Percentiles rank a stretch among this genome's conserved stretches.
phyloP scores from a whole-genome alignment of 1,140 invertebrate species.

The Saccostrea glomerata region DNA sequence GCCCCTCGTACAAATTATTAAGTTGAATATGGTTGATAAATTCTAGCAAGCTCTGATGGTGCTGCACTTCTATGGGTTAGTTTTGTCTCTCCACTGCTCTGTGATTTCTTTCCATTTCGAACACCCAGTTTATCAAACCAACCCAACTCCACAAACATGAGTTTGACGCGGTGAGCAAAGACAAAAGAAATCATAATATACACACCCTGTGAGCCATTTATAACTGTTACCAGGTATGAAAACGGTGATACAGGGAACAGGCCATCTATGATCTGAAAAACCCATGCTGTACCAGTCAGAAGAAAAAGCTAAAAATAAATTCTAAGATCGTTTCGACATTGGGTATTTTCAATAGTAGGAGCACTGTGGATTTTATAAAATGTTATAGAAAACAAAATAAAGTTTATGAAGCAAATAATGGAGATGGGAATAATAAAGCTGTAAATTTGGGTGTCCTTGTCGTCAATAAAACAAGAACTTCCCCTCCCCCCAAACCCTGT shows the following conservation, averaged over 20 bases:
- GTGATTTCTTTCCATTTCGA: neutral
- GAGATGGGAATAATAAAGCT: conserved; percentile 41
- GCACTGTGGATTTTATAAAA: conserved; percentile 36
- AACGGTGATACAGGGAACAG: conserved; percentile 43
- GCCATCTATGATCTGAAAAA: conserved; percentile 46
- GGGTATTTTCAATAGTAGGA: conserved; percentile 31
- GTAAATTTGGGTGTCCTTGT: neutral
- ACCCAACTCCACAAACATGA: neutral
- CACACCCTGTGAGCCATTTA: conserved; percentile 47
- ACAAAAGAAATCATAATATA: conserved; percentile 53
- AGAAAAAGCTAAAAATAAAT: conserved; percentile 49
- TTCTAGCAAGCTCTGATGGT: too few relatives aligned
- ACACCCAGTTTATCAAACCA: neutral
- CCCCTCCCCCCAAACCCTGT: conserved; percentile 16
- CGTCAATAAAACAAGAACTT: conserved; percentile 30
- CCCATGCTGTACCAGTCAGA: conserved; percentile 53
- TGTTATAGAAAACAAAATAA: conserved; percentile 43
- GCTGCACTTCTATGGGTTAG: neutral
- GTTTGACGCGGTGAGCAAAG: conserved; percentile 11
- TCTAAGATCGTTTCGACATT: conserved; percentile 14
- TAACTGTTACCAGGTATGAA: conserved; percentile 40
- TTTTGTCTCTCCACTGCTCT: neutral
- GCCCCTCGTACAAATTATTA: too few relatives aligned
- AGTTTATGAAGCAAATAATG: conserved; percentile 43
- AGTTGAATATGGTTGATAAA: too few relatives aligned